These are phyloP conservation scores for Dendrocincla fuliginosa DNA, from an alignment of 2,797 vertebrate genomes.

Conservation along the genomic window DNA sequence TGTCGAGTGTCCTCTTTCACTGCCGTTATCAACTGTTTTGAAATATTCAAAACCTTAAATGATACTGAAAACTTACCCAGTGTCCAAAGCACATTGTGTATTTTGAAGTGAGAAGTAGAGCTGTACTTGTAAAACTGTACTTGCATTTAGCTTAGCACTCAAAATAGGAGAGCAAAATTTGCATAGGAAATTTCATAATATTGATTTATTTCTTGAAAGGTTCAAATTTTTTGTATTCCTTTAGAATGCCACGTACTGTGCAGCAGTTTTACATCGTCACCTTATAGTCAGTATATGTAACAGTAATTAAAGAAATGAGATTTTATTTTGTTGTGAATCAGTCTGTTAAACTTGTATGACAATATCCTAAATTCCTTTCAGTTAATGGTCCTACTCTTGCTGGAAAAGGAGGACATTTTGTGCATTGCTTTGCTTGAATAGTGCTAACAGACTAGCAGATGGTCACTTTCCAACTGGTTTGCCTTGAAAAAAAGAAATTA, in stretches of 20 bases:
- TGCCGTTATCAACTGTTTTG: slow-evolving; percentile 48
- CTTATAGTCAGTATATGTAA: slow-evolving; percentile 1
- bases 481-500: slow-evolving; percentile 84
- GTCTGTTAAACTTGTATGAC: slow-evolving; percentile 24
- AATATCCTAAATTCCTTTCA: slow-evolving; percentile 48
- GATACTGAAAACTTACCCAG: slow-evolving; percentile 44
- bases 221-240: not conserved
- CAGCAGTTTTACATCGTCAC: not conserved
- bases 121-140: slow-evolving; percentile 38
- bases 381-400: slow-evolving; percentile 76
- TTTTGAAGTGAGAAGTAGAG: slow-evolving; percentile 57
- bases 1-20: slow-evolving; percentile 43
- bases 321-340: slow-evolving; percentile 33
- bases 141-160: slow-evolving; percentile 23
- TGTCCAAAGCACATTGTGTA: slow-evolving; percentile 46
- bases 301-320: slow-evolving; percentile 25
- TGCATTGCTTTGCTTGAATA: slow-evolving; percentile 84
- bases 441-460: slow-evolving; percentile 83
- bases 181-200: not conserved
- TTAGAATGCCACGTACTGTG: not conserved
- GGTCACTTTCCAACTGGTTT: slow-evolving; percentile 91
- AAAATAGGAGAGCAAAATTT: slow-evolving; percentile 24
- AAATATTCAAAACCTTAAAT: slow-evolving; percentile 62
- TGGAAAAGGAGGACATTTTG: slow-evolving; percentile 80
- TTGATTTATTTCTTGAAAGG: not conserved